These are phyloP conservation scores for Microctonus aethiopoides DNA, from an alignment of 2,888 invertebrate genomes.

Conservation along the genomic window DNA sequence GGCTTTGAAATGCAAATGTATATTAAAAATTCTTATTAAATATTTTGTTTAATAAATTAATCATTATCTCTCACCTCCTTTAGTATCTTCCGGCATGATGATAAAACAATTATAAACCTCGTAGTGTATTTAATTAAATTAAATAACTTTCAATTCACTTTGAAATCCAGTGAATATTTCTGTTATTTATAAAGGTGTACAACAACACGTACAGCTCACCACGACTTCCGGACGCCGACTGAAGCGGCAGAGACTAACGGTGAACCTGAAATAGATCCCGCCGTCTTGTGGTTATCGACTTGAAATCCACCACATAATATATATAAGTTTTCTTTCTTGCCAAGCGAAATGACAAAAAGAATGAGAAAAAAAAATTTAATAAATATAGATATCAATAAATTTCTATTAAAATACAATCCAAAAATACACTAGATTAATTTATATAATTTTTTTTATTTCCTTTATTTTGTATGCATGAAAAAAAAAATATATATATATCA, in stretches of 20 bases:
- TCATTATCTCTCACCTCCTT: background rate
- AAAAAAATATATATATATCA: no score
- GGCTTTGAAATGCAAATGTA: background rate
- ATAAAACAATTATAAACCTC: no score
- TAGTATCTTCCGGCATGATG: slow-evolving; percentile 1
- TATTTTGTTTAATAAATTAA: background rate
- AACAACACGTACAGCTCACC: background rate
- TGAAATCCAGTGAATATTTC: no score
- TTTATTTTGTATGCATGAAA: no score
- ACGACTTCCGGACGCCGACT: background rate
- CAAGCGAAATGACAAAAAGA: background rate
- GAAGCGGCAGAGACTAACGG: background rate
- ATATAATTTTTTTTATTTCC: no score
- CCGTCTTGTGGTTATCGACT: background rate
- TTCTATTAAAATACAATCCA: no score
- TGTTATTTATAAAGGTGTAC: background rate
- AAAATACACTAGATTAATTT: no score
- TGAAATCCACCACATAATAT: background rate
- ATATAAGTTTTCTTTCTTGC: background rate
- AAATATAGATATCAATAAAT: no score
- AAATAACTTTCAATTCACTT: no score
- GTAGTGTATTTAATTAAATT: no score
- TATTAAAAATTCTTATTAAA: background rate
- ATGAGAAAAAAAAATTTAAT: no score
- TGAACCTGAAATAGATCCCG: background rate